Percentiles rank a stretch among this genome's conserved stretches.
Conservation (phyloP, 1,140 invertebrate species). For the Caenorhabditis remanei region DNA sequence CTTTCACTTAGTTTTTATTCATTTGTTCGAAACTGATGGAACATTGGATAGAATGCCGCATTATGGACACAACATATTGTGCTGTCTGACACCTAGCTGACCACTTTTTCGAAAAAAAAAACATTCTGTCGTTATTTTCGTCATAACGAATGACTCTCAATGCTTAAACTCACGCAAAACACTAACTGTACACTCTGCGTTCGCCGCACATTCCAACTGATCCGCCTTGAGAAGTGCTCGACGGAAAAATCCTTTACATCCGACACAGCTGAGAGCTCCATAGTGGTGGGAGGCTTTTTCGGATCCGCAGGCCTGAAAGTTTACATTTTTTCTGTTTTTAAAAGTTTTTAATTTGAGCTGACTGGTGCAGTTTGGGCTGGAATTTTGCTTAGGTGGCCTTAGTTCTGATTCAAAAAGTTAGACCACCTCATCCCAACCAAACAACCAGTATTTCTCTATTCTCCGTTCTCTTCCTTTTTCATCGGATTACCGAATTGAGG, state of each 20-base stretch:
- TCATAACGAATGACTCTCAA: too few relatives aligned
- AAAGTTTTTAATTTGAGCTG: too few relatives aligned
- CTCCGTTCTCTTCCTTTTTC: neutral
- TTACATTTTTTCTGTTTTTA: neutral
- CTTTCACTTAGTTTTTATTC: too few relatives aligned
- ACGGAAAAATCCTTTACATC: constrained; percentile 75
- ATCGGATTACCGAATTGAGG: neutral
- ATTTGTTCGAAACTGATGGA: too few relatives aligned
- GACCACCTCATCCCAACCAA: neutral
- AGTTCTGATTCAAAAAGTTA: too few relatives aligned
- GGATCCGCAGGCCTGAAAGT: constrained; percentile 15
- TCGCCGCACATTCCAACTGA: constrained; percentile 74
- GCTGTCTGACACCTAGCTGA: too few relatives aligned
- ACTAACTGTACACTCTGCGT: constrained; percentile 71
- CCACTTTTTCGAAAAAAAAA: too few relatives aligned
- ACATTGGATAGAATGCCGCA: too few relatives aligned
- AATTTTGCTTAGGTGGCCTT: too few relatives aligned
- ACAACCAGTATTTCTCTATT: neutral
- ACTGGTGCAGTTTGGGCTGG: too few relatives aligned
- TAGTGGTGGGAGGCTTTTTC: constrained; percentile 37
- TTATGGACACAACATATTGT: too few relatives aligned
- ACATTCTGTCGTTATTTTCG: too few relatives aligned
- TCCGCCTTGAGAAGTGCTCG: constrained; percentile 76
- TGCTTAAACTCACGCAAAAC: constrained; percentile 48
- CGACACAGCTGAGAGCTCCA: constrained; percentile 74